These are phyloP conservation scores for Pteria penguin DNA, from an alignment of 2,888 invertebrate genomes.

Conservation along the genomic window DNA sequence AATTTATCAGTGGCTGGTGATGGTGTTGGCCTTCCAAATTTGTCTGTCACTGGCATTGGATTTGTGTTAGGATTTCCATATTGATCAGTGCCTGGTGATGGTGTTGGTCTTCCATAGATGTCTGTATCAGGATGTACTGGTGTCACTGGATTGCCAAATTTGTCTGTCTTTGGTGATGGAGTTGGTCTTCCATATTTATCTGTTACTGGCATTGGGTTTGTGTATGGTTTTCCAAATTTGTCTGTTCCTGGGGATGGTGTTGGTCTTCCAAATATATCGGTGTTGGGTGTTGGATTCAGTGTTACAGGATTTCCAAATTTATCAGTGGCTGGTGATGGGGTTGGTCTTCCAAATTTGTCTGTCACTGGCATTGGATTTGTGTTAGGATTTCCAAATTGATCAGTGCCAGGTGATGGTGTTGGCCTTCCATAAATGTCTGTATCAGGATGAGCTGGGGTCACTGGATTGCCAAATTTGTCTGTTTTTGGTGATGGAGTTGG, in stretches of 20 bases:
- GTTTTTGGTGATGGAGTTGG: constrained; percentile 43
- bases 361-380: neutral
- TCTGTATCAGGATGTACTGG: constrained; percentile 33
- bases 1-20: constrained; percentile 30
- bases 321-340: neutral
- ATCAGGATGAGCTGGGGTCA: constrained; percentile 21
- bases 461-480: constrained; percentile 24
- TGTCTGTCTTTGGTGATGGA: constrained; percentile 35
- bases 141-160: neutral
- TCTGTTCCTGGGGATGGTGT: constrained; percentile 42
- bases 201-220: constrained; percentile 5
- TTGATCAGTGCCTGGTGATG: constrained; percentile 29
- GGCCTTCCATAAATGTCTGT: constrained; percentile 12
- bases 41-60: neutral
- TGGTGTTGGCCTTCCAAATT: constrained; percentile 43
- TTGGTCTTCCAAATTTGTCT: neutral
- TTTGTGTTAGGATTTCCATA: constrained; percentile 21
- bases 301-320: constrained; percentile 26
- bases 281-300: constrained; percentile 10
- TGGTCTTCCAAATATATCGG: constrained; percentile 21
- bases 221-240: constrained; percentile 12
- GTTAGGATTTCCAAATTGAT: neutral
- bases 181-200: constrained; percentile 28
- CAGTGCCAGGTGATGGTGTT: constrained; percentile 39
- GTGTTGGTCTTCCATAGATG: constrained; percentile 33